A percentile compares a stretch with the other conserved stretches of the same genome.
Evolutionary conservation across 2,113 vertebrate genomes (phyloP).

Genomic region (Carassius gibelio): DNA sequence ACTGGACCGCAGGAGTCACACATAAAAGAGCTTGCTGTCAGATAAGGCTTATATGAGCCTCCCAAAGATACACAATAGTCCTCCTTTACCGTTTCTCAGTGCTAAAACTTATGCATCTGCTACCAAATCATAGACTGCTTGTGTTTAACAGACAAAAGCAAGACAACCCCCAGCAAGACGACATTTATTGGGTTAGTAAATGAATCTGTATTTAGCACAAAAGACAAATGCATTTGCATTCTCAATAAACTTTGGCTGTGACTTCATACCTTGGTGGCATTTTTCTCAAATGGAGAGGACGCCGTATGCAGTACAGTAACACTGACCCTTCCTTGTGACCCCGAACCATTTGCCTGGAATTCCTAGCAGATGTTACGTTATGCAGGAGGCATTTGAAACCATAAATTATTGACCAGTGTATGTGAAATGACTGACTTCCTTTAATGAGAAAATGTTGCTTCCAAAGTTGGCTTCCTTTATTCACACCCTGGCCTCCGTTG

Average conservation of each 20-base stretch:
- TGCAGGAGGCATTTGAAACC: constrained; percentile 61
- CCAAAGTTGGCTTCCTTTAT: constrained; percentile 63
- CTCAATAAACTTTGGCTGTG: background rate
- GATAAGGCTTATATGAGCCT: background rate
- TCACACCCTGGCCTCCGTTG: constrained; percentile 56
- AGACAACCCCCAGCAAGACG: background rate
- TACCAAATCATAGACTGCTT: background rate
- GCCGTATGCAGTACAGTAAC: constrained; percentile 47
- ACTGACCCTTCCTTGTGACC: constrained; percentile 9
- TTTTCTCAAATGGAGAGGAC: background rate
- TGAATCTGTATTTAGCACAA: background rate
- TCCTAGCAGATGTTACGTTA: constrained; percentile 57
- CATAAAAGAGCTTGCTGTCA: background rate
- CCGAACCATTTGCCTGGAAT: constrained; percentile 67
- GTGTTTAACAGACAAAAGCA: background rate
- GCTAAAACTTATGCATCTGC: background rate
- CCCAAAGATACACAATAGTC: background rate
- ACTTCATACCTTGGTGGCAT: background rate
- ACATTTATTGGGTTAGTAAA: background rate
- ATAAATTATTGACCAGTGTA: constrained; percentile 64
- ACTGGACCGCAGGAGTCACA: constrained; percentile 65
- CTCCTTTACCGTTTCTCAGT: background rate
- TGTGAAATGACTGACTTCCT: constrained; percentile 75
- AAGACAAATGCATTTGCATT: background rate
- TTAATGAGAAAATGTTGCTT: constrained; percentile 60